Evolutionary conservation across 2,797 vertebrate genomes (phyloP).

Genomic region (Lithobates sylvaticus): DNA sequence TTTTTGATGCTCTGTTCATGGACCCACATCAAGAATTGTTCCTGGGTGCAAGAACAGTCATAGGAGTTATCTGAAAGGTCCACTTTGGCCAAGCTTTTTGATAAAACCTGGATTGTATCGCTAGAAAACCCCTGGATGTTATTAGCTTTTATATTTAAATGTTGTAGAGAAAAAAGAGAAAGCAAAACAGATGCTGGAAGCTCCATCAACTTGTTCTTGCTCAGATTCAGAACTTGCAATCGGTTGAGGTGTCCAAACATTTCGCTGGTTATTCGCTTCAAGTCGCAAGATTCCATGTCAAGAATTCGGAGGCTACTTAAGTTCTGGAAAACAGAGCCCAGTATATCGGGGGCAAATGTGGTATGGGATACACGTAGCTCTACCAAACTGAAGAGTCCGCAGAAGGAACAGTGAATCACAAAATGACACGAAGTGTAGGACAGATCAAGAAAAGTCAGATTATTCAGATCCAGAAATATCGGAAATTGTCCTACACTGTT

Average conservation of each 20-base stretch:
- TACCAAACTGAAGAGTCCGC: constrained; percentile 72
- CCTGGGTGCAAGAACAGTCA: constrained; percentile 73
- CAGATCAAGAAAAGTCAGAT: constrained; percentile 77
- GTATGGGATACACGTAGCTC: constrained; percentile 78
- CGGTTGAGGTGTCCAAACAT: constrained; percentile 69
- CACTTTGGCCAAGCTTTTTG: constrained; percentile 64
- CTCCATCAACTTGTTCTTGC: constrained; percentile 72
- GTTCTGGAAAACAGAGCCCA: constrained; percentile 70
- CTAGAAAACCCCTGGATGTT: constrained; percentile 63
- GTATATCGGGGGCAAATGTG: constrained; percentile 68
- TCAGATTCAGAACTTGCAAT: constrained; percentile 74
- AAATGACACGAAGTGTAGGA: constrained; percentile 71
- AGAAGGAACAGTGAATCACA: constrained; percentile 68
- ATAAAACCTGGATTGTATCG: constrained; percentile 65
- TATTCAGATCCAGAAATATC: constrained; percentile 70
- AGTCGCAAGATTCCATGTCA: constrained; percentile 74
- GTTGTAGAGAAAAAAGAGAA: constrained; percentile 64
- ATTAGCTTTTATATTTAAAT: constrained; percentile 75
- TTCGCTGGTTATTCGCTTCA: constrained; percentile 64
- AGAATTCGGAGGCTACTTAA: constrained; percentile 69
- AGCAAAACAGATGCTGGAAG: constrained; percentile 66
- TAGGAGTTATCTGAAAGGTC: constrained; percentile 75
- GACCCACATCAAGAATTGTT: constrained; percentile 76
- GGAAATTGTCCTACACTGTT: constrained; percentile 63
- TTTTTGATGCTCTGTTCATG: constrained; percentile 65